Conservation (phyloP, 2,888 invertebrate species). For the Deilephila porcellus region DNA sequence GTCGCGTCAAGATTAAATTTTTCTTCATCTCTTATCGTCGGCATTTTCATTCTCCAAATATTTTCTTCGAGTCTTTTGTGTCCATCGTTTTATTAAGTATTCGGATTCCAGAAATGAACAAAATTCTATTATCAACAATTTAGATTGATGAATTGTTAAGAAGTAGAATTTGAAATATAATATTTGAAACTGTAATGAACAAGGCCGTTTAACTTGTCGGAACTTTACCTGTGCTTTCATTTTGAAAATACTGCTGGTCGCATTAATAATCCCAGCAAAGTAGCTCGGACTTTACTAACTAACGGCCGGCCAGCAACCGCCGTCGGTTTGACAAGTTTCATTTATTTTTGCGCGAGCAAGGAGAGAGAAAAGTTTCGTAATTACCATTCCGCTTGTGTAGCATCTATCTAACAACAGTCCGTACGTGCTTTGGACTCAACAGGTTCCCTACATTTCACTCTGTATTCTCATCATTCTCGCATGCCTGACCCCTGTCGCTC, state of each 20-base stretch:
- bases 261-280: conserved; percentile 29
- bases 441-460: conserved; percentile 54
- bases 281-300: conserved; percentile 35
- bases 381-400: conserved; percentile 51
- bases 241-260: conserved; percentile 8
- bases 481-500: conserved; percentile 36
- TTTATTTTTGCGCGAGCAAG: conserved; percentile 51
- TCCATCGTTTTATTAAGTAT: conserved; percentile 30
- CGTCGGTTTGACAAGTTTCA: conserved; percentile 47
- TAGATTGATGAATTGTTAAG: background rate
- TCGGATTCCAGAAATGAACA: background rate
- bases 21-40: conserved; percentile 59
- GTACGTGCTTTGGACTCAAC: conserved; percentile 44
- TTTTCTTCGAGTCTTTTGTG: conserved; percentile 50
- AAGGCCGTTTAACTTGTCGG: background rate
- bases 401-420: conserved; percentile 30
- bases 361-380: conserved; percentile 55
- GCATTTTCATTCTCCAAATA: conserved; percentile 58
- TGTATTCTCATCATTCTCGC: conserved; percentile 48
- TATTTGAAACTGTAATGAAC: background rate
- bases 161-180: background rate
- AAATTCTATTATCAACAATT: background rate
- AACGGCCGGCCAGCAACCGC: conserved; percentile 37
- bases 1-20: conserved; percentile 63
- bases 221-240: conserved; percentile 22